Conservation (phyloP, 30 jellyfish, hydroid and myxozoan species). For the Catostylus mosaicus region DNA sequence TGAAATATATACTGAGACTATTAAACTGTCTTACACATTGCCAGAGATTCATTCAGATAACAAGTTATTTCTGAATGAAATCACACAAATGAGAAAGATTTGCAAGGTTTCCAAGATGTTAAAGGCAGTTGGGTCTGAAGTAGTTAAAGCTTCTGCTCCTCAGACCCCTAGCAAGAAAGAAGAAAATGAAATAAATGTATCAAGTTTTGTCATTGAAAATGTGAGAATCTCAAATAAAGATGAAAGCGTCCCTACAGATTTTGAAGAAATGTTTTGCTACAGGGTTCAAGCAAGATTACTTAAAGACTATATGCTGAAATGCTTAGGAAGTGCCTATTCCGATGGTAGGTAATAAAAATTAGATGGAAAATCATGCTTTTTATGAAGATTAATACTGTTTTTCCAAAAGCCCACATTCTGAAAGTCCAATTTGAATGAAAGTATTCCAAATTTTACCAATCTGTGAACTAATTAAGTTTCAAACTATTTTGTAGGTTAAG, state of each 20-base stretch:
- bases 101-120: background rate
- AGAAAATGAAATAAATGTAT: too few species aligned
- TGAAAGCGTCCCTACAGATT: background rate
- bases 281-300: background rate
- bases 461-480: too few species aligned
- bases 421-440: too few species aligned
- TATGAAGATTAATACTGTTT: too few species aligned
- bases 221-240: background rate
- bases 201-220: too few species aligned
- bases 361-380: too few species aligned
- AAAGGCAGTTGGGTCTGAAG: background rate
- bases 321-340: background rate
- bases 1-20: conserved; percentile 33
- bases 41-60: background rate
- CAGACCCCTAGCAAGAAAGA: too few species aligned
- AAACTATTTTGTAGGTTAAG: too few species aligned
- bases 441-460: too few species aligned
- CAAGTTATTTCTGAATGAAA: background rate
- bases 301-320: background rate
- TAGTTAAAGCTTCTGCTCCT: background rate
- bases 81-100: background rate
- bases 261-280: background rate
- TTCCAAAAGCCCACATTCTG: too few species aligned
- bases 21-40: background rate
- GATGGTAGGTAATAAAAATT: background rate